Evolutionary conservation across 2,113 vertebrate species (phyloP).

Genomic region (Marmota monax): DNA sequence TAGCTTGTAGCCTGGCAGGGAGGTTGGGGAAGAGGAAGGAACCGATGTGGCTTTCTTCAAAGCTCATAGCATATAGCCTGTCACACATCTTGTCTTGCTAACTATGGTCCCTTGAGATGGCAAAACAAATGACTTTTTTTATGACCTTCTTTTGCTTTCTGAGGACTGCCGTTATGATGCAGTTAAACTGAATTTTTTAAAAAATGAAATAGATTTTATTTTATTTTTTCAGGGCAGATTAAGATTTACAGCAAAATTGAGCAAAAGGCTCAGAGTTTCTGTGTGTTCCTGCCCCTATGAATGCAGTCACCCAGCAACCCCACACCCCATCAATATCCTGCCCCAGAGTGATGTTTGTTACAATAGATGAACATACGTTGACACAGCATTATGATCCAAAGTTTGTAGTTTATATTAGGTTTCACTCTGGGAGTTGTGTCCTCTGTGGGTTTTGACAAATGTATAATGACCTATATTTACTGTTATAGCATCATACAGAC

Average conservation of each 20-base stretch:
- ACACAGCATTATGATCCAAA: neutral
- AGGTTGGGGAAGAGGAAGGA: neutral
- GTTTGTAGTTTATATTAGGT: neutral
- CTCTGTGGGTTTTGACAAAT: neutral
- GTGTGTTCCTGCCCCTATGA: neutral
- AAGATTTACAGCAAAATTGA: slow-evolving; percentile 22
- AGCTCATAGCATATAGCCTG: neutral
- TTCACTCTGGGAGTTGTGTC: neutral
- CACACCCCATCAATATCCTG: rapidly evolving
- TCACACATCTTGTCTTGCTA: neutral
- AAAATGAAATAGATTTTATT: neutral
- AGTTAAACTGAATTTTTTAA: neutral
- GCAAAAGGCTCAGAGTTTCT: neutral
- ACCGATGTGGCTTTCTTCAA: neutral
- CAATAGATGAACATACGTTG: rapidly evolving
- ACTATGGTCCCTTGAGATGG: neutral
- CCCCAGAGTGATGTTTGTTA: neutral
- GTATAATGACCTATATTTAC: neutral
- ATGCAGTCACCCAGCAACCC: neutral
- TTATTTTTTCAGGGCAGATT: neutral
- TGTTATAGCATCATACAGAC: neutral
- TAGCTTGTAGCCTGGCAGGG: neutral
- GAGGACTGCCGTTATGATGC: neutral
- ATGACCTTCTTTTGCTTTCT: slow-evolving; percentile 11
- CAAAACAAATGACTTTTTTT: neutral